Conservation (phyloP, 2,888 invertebrate species). For the Platycnemis pennipes region DNA sequence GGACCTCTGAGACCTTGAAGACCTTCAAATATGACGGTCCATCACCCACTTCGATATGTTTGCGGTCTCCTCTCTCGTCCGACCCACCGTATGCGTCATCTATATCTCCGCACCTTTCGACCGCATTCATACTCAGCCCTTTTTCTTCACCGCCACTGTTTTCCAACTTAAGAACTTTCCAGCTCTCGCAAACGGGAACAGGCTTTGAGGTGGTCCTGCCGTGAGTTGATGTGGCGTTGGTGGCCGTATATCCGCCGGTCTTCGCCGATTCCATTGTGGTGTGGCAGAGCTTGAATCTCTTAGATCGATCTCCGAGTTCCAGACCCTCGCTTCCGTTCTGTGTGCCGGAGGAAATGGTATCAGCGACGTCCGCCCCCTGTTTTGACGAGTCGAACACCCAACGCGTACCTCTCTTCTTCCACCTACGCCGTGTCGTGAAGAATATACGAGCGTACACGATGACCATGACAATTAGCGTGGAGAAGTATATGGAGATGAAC, state of each 20-base stretch:
- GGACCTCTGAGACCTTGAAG: neutral
- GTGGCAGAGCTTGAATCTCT: constrained; percentile 81
- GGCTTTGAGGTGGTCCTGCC: no score
- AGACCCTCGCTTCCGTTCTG: constrained; percentile 84
- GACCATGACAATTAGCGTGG: constrained; percentile 96
- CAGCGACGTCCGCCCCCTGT: neutral
- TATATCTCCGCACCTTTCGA: no score
- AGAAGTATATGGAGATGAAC: constrained; percentile 95
- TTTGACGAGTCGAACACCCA: neutral
- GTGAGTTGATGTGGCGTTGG: constrained; percentile 78
- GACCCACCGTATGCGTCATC: neutral
- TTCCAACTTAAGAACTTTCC: no score
- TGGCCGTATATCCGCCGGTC: constrained; percentile 82
- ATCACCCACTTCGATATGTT: constrained; percentile 83
- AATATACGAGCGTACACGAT: constrained; percentile 98
- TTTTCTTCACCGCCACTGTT: no score
- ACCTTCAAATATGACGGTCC: constrained; percentile 78
- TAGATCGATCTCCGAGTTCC: constrained; percentile 80
- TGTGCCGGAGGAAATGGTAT: constrained; percentile 84
- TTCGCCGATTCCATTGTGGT: constrained; percentile 92
- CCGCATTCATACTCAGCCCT: no score
- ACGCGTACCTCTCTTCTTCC: constrained; percentile 86
- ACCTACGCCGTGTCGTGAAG: constrained; percentile 92
- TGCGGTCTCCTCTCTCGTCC: constrained; percentile 88
- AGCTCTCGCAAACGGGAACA: no score